Percentiles rank a stretch among this genome's conserved stretches.
Conservation (phyloP, 1,140 invertebrate genomes). For the Potamilus streckersoni region DNA sequence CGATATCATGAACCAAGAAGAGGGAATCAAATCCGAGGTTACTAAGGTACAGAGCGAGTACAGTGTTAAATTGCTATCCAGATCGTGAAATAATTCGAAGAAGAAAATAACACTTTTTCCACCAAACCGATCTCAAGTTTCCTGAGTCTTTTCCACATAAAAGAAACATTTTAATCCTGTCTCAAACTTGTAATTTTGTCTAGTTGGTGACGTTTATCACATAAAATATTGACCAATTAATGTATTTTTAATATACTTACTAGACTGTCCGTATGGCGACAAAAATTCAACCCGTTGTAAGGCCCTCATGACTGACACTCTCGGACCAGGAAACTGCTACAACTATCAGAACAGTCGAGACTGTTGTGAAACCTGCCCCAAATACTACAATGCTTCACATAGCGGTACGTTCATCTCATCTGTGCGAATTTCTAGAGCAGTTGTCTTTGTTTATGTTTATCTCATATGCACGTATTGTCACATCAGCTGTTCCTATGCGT, state of each 20-base stretch:
- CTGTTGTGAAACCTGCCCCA: slow-evolving; percentile 22
- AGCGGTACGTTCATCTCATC: background rate
- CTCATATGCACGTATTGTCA: too few species aligned
- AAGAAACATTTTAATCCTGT: too few species aligned
- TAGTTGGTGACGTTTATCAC: background rate
- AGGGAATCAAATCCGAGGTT: too few species aligned
- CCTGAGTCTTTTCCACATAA: too few species aligned
- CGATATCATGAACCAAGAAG: too few species aligned
- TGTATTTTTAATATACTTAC: background rate
- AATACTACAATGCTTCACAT: slow-evolving; percentile 21
- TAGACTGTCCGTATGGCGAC: slow-evolving; percentile 29
- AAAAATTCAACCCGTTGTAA: slow-evolving; percentile 6
- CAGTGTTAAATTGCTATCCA: too few species aligned
- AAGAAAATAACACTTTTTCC: too few species aligned
- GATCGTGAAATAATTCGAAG: too few species aligned
- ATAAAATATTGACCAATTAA: background rate
- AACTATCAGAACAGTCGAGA: background rate
- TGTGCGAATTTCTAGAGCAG: background rate
- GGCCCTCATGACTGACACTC: slow-evolving; percentile 19
- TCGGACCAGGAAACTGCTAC: slow-evolving; percentile 29
- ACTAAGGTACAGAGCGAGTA: too few species aligned
- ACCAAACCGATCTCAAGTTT: too few species aligned
- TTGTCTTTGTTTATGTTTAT: background rate
- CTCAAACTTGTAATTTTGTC: background rate
- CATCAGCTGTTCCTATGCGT: background rate